Evolutionary conservation across 2,797 vertebrate species (phyloP).

Genomic region (Anas bernieri): DNA sequence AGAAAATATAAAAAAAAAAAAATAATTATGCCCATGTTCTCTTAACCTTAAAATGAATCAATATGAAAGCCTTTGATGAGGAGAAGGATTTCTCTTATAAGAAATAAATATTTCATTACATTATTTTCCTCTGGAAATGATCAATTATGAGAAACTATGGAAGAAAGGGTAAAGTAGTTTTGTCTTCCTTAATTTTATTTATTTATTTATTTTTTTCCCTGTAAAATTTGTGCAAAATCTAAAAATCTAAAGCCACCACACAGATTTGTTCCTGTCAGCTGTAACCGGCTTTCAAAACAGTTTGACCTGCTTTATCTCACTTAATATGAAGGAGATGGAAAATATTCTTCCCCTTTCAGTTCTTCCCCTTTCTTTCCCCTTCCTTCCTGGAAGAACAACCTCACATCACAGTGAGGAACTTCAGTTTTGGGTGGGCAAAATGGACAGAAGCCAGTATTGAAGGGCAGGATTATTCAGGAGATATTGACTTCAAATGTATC

Average conservation of each 20-base stretch:
- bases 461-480: neutral
- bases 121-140: slow-evolving; percentile 32
- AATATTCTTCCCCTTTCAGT: neutral
- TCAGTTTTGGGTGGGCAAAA: neutral
- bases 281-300: neutral
- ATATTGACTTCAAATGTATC: neutral
- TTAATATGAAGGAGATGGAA: neutral
- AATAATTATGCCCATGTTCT: neutral
- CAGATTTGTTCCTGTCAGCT: neutral
- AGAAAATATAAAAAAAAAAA: neutral
- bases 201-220: neutral
- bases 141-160: slow-evolving; percentile 37
- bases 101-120: slow-evolving; percentile 1
- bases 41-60: neutral
- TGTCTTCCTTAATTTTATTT: neutral
- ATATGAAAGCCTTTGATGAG: neutral
- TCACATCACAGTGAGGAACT: neutral
- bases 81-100: neutral
- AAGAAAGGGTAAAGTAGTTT: neutral
- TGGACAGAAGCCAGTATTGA: neutral
- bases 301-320: neutral
- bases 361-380: too few relatives aligned
- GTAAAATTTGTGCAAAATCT: neutral
- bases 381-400: neutral
- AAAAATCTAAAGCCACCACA: neutral